Conservation (phyloP, 2,113 vertebrate genomes). For the Herpailurus yagouaroundi region DNA sequence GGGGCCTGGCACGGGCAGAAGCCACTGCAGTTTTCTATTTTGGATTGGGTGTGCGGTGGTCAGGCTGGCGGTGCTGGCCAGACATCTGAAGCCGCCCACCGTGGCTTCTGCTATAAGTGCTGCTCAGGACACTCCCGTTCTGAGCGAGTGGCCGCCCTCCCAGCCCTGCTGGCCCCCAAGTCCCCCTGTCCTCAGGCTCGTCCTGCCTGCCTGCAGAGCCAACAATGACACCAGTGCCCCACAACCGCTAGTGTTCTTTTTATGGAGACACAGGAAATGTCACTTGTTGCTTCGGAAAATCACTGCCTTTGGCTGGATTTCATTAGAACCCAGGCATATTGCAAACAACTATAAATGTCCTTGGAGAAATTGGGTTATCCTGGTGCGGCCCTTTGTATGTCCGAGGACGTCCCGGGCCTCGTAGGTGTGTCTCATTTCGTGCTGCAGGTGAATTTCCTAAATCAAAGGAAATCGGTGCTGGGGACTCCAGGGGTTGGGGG, state of each 20-base stretch:
- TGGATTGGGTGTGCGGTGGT: conserved; percentile 65
- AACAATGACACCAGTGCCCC: conserved; percentile 45
- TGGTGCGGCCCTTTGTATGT: not conserved
- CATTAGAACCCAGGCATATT: not conserved
- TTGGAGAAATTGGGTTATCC: not conserved
- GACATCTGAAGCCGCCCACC: conserved; percentile 64
- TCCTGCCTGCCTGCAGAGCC: conserved; percentile 40
- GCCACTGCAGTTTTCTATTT: conserved; percentile 78
- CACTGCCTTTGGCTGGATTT: conserved; percentile 55
- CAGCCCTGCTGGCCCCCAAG: not conserved
- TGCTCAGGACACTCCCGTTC: conserved; percentile 45
- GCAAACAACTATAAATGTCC: not conserved
- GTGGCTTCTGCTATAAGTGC: conserved; percentile 58
- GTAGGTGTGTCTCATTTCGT: not conserved
- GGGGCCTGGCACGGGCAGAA: conserved; percentile 55
- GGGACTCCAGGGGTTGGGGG: not conserved
- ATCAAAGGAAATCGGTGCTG: not conserved
- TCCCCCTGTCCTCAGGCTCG: not conserved
- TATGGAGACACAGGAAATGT: conserved; percentile 73
- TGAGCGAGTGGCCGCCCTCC: not conserved
- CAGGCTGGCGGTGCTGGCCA: conserved; percentile 51
- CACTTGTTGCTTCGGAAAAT: conserved; percentile 79
- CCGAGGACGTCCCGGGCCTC: not conserved
- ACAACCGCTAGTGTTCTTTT: conserved; percentile 63
- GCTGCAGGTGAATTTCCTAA: not conserved